Base-by-base conservation (phyloP, 2,113 vertebrate species). In the Tapirus terrestris region DNA sequence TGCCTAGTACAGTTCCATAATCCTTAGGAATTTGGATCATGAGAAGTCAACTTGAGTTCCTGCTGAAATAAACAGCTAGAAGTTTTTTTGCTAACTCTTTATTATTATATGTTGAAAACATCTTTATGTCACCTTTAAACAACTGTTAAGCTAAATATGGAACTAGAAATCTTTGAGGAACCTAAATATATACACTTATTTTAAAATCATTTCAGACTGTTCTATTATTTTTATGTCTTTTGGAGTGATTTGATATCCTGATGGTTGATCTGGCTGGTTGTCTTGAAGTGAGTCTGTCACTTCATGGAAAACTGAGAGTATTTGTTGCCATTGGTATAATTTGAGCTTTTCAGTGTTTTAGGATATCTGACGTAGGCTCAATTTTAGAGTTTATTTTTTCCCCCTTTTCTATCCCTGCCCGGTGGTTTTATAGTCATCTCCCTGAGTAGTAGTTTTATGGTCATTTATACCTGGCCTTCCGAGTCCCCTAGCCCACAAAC, bases 1-100 rank as follows among this genome's bases (percentile, higher is more conserved):
- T 95, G 39, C 58, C 58, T 89, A 60, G 0, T 87, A 96, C 67
- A 73, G 81, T 79, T 96, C 96, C 53, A 94, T 43, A 97, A 89
- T 5, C 33, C 63, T 39, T 85, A 96, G 56, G 80, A 89, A 96
- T 97, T 11, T 72, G 27, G 20, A 80, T 61, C 53, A 51, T 8
- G n/a, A 86, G 39, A 93, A 60, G 11, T 79, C 84, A 91, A 94
- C 16, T 36, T 25, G 56, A 60, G n/a, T 39, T 89, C 60, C 33
- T 61, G 61, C 13, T 92, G 53, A 94, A 92, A 81, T 73, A 91
- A 88, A 83, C 8, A 58, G 39, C 21, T 18, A 36, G 17, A 68
- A 39, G 7, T 6, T 84, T 80, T 94, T 94, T 83, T 90, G 79
- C 75, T 84, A 82, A 90, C 43, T 94, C 53, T 68, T 83, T 91